These are phyloP conservation scores for Harpagifer antarcticus DNA, from an alignment of 2,797 vertebrate genomes.

Conservation along the genomic window DNA sequence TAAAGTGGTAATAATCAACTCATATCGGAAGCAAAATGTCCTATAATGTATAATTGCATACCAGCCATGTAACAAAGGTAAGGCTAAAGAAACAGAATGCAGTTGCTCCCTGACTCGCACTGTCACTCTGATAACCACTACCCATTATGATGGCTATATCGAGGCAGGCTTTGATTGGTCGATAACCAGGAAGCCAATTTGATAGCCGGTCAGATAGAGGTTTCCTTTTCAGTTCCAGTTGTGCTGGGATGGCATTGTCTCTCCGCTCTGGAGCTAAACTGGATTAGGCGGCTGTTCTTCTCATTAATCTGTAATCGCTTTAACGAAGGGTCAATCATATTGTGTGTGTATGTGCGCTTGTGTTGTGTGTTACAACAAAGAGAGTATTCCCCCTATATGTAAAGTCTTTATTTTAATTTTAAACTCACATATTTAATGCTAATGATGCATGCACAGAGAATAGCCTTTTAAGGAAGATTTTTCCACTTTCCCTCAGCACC, in stretches of 20 bases:
- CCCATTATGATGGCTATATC: neutral
- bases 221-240: conserved; percentile 16
- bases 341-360: conserved; percentile 16
- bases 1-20: no score
- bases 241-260: conserved; percentile 41
- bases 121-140: conserved; percentile 23
- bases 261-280: conserved; percentile 51
- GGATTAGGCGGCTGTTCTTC: conserved; percentile 69
- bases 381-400: neutral
- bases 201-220: conserved; percentile 25
- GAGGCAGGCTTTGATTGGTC: conserved; percentile 42
- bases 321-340: conserved; percentile 61
- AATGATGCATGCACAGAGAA: neutral
- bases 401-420: conserved; percentile 17
- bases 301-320: conserved; percentile 78
- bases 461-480: neutral
- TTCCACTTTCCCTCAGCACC: conserved; percentile 30
- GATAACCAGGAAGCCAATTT: conserved; percentile 46
- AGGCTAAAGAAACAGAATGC: neutral
- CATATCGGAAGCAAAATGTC: neutral
- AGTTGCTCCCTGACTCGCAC: neutral
- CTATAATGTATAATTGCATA: neutral
- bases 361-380: conserved; percentile 13
- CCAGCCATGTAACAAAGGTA: neutral
- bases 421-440: neutral